Conservation (phyloP, 1,140 invertebrate genomes). For the Monomorium pharaonis region DNA sequence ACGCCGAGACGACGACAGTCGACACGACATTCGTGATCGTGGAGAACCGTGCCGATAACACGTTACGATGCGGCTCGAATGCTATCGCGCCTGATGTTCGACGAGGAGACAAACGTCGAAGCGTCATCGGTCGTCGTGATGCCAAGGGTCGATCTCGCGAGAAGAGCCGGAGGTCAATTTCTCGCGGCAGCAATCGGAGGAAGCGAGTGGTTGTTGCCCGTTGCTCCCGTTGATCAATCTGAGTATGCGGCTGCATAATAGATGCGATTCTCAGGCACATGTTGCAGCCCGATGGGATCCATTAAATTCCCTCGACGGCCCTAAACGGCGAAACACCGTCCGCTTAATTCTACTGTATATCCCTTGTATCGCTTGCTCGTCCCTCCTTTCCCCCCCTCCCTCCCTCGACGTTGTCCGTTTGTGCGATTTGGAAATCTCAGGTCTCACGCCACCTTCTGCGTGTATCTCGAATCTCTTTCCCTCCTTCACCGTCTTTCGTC, state of each 20-base stretch:
- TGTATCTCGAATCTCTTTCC: not conserved
- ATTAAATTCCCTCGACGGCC: slow-evolving; percentile 45
- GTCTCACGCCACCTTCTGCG: no score
- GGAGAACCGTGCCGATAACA: slow-evolving; percentile 10
- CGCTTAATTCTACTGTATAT: slow-evolving; percentile 46
- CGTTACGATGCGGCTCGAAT: not conserved
- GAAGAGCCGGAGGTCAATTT: not conserved
- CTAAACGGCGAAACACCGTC: slow-evolving; percentile 52
- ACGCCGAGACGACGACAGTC: not conserved
- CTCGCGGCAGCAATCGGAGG: not conserved
- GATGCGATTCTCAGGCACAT: slow-evolving; percentile 46
- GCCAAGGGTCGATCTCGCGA: not conserved
- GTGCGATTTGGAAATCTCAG: slow-evolving; percentile 30
- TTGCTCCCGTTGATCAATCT: slow-evolving; percentile 7
- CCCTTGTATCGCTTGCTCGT: slow-evolving; percentile 8
- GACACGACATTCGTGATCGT: not conserved
- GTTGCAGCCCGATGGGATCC: slow-evolving; percentile 34
- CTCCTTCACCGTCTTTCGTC: no score
- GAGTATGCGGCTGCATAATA: slow-evolving; percentile 39
- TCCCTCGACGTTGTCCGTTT: not conserved
- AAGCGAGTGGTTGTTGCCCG: not conserved
- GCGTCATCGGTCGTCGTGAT: no score
- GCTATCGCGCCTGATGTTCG: no score
- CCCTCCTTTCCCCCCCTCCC: not conserved
- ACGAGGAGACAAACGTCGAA: not conserved